Conservation (phyloP, 2,888 invertebrate species). For the Empis livida region DNA sequence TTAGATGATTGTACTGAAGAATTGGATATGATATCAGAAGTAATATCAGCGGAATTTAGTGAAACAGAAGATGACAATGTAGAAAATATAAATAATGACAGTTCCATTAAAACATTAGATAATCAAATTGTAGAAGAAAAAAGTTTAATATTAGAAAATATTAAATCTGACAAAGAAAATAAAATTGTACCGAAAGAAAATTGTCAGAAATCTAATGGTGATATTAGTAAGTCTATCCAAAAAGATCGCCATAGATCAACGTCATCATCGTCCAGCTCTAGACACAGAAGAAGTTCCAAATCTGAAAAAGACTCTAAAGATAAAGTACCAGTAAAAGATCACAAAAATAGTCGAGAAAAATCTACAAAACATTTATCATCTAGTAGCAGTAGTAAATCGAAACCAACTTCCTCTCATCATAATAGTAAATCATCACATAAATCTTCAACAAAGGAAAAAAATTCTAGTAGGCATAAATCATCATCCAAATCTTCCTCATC, state of each 20-base stretch:
- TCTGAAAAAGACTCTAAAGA: not conserved
- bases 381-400: not conserved
- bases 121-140: not conserved
- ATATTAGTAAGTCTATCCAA: conserved; percentile 2
- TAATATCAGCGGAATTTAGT: conserved; percentile 14
- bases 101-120: conserved; percentile 3
- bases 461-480: conserved; percentile 8
- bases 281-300: conserved; percentile 10
- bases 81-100: not conserved
- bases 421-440: conserved; percentile 1
- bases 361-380: not conserved
- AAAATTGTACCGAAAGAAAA: conserved; percentile 1
- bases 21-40: conserved; percentile 17
- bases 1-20: conserved; percentile 20
- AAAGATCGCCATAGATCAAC: not conserved
- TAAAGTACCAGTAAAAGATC: not conserved
- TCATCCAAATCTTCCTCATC: conserved; percentile 9
- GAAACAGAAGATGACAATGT: not conserved
- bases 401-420: not conserved
- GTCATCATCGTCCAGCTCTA: conserved; percentile 3
- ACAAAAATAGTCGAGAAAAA: no score
- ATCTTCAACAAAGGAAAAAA: conserved; percentile 4
- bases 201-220: not conserved
- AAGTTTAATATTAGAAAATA: not conserved
- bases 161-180: conserved; percentile 2